A percentile compares a stretch with the other conserved stretches of the same genome.
phyloP scores from a whole-genome alignment of 2,888 invertebrate species.

The Dione vanillae region DNA sequence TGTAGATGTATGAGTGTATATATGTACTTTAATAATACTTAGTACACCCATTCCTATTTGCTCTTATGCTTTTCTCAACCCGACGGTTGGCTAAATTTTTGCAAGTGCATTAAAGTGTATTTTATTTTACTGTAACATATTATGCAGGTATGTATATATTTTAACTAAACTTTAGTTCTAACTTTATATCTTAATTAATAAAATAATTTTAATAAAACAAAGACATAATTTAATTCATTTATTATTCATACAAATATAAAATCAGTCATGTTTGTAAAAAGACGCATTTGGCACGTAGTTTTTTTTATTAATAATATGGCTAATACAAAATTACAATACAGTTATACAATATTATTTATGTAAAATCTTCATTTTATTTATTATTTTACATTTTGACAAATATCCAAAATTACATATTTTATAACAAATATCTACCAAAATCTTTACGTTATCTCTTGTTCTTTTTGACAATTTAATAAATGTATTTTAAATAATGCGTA shows the following conservation, averaged over 20 bases:
- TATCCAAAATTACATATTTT: not conserved
- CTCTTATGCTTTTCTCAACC: too few relatives aligned
- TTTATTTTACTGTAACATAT: too few relatives aligned
- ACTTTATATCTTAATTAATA: too few relatives aligned
- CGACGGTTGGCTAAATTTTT: too few relatives aligned
- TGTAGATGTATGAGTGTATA: not conserved
- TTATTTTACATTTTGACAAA: not conserved
- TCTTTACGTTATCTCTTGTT: not conserved
- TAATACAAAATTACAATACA: constrained; percentile 47
- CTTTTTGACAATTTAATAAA: constrained; percentile 26
- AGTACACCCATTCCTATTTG: too few relatives aligned
- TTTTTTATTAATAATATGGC: constrained; percentile 79
- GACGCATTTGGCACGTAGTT: constrained; percentile 82
- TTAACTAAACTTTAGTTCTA: too few relatives aligned
- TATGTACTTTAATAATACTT: too few relatives aligned
- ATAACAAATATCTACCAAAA: not conserved
- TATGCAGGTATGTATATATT: too few relatives aligned
- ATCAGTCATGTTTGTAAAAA: constrained; percentile 80
- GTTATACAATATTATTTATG: constrained; percentile 8
- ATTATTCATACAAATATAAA: constrained; percentile 61
- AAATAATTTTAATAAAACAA: constrained; percentile 34
- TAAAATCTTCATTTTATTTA: not conserved
- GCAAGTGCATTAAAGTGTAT: too few relatives aligned
- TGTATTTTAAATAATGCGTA: constrained; percentile 46
- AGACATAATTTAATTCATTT: constrained; percentile 57